Percentiles rank a stretch among this genome's conserved stretches.
phyloP scores from a whole-genome alignment of 2,888 invertebrate genomes.

The Lepidochrysops patricia region DNA sequence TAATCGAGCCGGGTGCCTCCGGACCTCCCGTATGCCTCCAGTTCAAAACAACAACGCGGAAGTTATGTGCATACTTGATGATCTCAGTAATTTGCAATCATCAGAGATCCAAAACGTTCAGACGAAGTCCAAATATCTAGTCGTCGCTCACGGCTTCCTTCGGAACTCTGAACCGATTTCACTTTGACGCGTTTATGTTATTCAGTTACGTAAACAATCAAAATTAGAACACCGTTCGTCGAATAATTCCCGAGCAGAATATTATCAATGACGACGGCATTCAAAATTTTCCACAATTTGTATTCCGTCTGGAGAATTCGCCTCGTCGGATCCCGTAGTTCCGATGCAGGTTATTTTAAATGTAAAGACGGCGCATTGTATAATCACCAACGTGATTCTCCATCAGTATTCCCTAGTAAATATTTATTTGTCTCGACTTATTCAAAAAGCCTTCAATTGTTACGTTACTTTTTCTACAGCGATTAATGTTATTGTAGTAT shows the following conservation, averaged over 20 bases:
- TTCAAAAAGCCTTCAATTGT: slow-evolving; percentile 24
- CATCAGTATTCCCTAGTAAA: slow-evolving; percentile 65
- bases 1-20: slow-evolving; percentile 41
- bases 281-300: slow-evolving; percentile 67
- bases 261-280: slow-evolving; percentile 47
- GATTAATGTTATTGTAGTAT: neutral
- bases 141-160: neutral
- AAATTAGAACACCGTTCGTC: slow-evolving; percentile 28
- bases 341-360: slow-evolving; percentile 68
- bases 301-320: slow-evolving; percentile 67
- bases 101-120: neutral
- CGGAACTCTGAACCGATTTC: neutral
- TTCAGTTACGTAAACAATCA: slow-evolving; percentile 20
- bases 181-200: neutral
- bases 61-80: slow-evolving; percentile 25
- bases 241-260: slow-evolving; percentile 37
- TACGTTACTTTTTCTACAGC: neutral
- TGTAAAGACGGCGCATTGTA: slow-evolving; percentile 67
- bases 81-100: slow-evolving; percentile 12
- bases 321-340: slow-evolving; percentile 54
- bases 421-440: slow-evolving; percentile 58
- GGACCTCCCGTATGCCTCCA: slow-evolving; percentile 26
- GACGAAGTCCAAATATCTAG: neutral
- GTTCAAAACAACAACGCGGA: slow-evolving; percentile 33
- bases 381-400: slow-evolving; percentile 68